A percentile compares a stretch with the other conserved stretches of the same genome.
Evolutionary conservation across 2,888 invertebrate genomes (phyloP).

Genomic region (Cerceris rybyensis): DNA sequence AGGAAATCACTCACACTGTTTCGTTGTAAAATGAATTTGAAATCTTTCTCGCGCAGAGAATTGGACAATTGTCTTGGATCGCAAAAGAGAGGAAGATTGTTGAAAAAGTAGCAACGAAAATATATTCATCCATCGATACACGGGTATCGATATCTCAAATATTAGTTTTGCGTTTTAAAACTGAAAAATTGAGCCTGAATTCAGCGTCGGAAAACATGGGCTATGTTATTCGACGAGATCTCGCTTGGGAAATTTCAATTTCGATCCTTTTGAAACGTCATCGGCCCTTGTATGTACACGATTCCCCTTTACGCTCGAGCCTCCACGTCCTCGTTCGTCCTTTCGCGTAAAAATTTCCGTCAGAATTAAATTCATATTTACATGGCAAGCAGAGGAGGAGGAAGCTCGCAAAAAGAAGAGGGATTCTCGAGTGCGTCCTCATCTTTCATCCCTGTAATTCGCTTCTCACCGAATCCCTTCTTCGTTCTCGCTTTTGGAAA

Average conservation of each 20-base stretch:
- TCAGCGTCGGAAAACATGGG: not conserved
- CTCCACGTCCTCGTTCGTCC: not conserved
- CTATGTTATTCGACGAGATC: too few species aligned
- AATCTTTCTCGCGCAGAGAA: not conserved
- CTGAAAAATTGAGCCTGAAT: not conserved
- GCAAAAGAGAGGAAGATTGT: not conserved
- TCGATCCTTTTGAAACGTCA: constrained; percentile 1
- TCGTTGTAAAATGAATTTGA: not conserved
- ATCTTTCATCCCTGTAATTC: too few species aligned
- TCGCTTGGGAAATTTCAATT: constrained; percentile 25
- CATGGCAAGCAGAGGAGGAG: constrained; percentile 25
- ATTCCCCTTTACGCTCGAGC: not conserved
- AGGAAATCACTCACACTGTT: not conserved
- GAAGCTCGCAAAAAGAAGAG: constrained; percentile 22
- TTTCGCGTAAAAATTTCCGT: constrained; percentile 30
- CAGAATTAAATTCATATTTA: constrained; percentile 63
- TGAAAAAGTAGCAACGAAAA: not conserved
- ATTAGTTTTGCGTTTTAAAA: not conserved
- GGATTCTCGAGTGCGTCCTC: not conserved
- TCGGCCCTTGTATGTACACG: too few species aligned
- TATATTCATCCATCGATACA: not conserved
- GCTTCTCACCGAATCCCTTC: too few species aligned
- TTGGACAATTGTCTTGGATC: not conserved
- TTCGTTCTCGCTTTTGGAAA: too few species aligned
- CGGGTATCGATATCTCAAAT: not conserved